These are phyloP conservation scores for Brienomyrus longianalis DNA, from an alignment of 2,113 vertebrate species.

Conservation along the genomic window DNA sequence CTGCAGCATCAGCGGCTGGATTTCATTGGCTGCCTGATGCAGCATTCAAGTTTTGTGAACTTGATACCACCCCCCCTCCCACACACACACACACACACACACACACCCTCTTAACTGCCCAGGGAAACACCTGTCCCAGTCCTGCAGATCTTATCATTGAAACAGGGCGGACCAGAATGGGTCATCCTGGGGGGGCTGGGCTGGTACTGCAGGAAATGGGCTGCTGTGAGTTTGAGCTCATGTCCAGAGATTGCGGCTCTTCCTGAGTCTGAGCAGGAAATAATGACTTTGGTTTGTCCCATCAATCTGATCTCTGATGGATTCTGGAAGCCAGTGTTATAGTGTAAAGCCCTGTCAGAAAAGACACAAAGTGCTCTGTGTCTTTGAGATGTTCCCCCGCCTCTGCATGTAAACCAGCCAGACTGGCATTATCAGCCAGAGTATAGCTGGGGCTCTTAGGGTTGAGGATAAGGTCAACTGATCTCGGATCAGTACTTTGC, in stretches of 20 bases:
- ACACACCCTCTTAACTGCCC: background rate
- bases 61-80: no score
- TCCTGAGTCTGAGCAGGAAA: background rate
- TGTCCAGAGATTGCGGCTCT: background rate
- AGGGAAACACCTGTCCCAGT: constrained; percentile 3
- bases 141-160: constrained; percentile 11
- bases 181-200: background rate
- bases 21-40: background rate
- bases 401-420: background rate
- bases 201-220: constrained; percentile 6
- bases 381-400: background rate
- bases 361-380: background rate
- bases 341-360: background rate
- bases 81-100: no score
- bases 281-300: background rate
- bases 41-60: background rate
- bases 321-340: background rate
- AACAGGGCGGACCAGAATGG: background rate
- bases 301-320: background rate
- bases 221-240: background rate
- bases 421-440: background rate
- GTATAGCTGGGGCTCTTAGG: background rate
- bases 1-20: background rate
- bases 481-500: background rate
- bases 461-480: background rate